Evolutionary conservation across 1,140 invertebrate species (phyloP).

Genomic region (Leptinotarsa undecemlineata): DNA sequence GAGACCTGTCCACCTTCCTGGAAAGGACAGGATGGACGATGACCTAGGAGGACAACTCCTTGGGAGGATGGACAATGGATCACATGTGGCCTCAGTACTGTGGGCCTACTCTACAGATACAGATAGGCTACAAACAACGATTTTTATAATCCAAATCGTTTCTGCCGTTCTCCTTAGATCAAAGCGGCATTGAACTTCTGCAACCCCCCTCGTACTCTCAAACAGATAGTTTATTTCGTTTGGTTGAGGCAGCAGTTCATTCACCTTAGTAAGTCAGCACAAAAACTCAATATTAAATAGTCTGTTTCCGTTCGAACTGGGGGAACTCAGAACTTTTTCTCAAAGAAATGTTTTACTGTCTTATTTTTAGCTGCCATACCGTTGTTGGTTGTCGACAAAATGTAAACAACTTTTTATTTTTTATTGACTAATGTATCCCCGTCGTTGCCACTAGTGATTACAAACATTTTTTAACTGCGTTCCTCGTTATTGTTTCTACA

Average conservation of each 20-base stretch:
- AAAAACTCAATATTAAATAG: slow-evolving; percentile 52
- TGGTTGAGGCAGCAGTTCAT: slow-evolving; percentile 39
- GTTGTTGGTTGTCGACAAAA: slow-evolving; percentile 33
- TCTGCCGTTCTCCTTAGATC: too few species aligned
- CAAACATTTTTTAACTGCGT: background rate
- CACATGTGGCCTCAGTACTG: too few species aligned
- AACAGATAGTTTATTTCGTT: slow-evolving; percentile 28
- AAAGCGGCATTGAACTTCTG: background rate
- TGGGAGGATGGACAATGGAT: too few species aligned
- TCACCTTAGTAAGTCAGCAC: slow-evolving; percentile 45
- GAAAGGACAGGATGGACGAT: too few species aligned
- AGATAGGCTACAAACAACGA: too few species aligned
- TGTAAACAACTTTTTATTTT: slow-evolving; percentile 34
- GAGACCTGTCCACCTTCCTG: too few species aligned
- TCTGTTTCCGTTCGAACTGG: slow-evolving; percentile 46
- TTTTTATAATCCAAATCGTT: too few species aligned
- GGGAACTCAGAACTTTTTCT: slow-evolving; percentile 37
- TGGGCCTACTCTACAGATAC: too few species aligned
- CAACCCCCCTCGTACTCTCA: slow-evolving; percentile 11
- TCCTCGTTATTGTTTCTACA: slow-evolving; percentile 3
- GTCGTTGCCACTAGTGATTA: background rate
- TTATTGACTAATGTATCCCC: slow-evolving; percentile 14
- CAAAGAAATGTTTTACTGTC: slow-evolving; percentile 37
- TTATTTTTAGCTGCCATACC: slow-evolving; percentile 38
- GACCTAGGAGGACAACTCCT: too few species aligned